Evolutionary conservation across 2,888 invertebrate species (phyloP), one percentile per base, ranked within the genome.

Genomic region (Harmothoe impar): DNA sequence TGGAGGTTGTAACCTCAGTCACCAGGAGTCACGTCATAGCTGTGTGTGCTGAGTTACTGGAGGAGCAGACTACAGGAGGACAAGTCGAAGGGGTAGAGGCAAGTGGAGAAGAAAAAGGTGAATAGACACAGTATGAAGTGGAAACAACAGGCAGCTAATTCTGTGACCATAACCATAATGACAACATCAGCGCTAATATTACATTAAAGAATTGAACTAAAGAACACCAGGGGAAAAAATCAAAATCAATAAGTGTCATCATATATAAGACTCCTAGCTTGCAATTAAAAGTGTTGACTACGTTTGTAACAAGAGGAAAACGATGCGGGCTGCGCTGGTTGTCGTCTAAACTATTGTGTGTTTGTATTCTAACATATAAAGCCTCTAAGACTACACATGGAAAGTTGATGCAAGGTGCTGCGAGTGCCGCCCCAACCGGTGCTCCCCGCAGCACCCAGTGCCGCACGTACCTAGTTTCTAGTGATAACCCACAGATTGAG

Each of bases 401-500:
- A 86, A 20, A 25, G 52, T 15, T 54, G 54, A 20, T 54, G 86
- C 86, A 54, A 54, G 84, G 84, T 84, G 84, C 84, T 84, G 84
- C 43, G 43, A 29, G 84, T 51, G 84, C 84, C 84, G 5, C 35
- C 31, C 29, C 5, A 43, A 3, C 43, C 5, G 43, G 31, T n/a
- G 81, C 33, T 54, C 52, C 54, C 54, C 52, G 56, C 86, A 86
- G 81, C 81, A 43, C 81, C 43, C 81, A 7, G 43, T 15, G 35
- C 20, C 81, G 33, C 81, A 86, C 86, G 86, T 90, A 89, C 89
- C 81, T 84, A 90, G 72, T 72, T 25, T 78, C 89, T 35, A 85
- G 78, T 88, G 84, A 91, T 56, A 89, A 85, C 68, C 89, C 81
- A 89, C 81, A 91, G 85, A 84, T 51, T n/a, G 86, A 68, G 62